A percentile compares a stretch with the other conserved stretches of the same genome.
Conservation (phyloP, 2,113 vertebrate species). For the Colossoma macropomum region DNA sequence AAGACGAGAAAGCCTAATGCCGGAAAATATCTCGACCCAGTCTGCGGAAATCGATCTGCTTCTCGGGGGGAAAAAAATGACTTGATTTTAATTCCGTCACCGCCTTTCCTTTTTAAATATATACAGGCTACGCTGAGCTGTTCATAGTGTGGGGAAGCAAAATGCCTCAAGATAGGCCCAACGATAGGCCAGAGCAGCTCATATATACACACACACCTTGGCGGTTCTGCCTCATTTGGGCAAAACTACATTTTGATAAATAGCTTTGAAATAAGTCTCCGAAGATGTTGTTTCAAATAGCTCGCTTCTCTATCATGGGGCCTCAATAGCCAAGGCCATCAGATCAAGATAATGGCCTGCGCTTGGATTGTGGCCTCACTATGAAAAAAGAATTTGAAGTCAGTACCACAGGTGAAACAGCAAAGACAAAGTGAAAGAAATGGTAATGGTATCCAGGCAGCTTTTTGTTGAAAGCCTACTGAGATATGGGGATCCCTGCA, state of each 20-base stretch:
- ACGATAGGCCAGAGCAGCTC: conserved; percentile 60
- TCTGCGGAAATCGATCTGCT: conserved; percentile 85
- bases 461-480: neutral
- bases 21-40: conserved; percentile 79
- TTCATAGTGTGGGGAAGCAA: conserved; percentile 33
- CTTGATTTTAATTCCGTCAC: conserved; percentile 79
- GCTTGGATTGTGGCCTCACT: conserved; percentile 10
- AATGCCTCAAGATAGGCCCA: conserved; percentile 42
- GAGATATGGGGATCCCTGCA: neutral
- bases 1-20: conserved; percentile 79
- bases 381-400: neutral
- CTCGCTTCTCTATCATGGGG: conserved; percentile 1
- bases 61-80: conserved; percentile 79
- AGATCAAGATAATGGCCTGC: conserved; percentile 20
- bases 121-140: conserved; percentile 9
- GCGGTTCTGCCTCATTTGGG: conserved; percentile 27
- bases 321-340: conserved; percentile 19
- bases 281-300: conserved; percentile 11
- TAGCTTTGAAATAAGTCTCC: conserved; percentile 51
- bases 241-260: conserved; percentile 51
- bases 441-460: neutral
- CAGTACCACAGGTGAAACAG: conserved; percentile 7
- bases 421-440: neutral
- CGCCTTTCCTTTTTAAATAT: conserved; percentile 46
- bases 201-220: conserved; percentile 50